Evolutionary conservation across 2,888 invertebrate genomes (phyloP), one percentile per base, ranked within the genome.

Genomic region (Megamerina dolium): DNA sequence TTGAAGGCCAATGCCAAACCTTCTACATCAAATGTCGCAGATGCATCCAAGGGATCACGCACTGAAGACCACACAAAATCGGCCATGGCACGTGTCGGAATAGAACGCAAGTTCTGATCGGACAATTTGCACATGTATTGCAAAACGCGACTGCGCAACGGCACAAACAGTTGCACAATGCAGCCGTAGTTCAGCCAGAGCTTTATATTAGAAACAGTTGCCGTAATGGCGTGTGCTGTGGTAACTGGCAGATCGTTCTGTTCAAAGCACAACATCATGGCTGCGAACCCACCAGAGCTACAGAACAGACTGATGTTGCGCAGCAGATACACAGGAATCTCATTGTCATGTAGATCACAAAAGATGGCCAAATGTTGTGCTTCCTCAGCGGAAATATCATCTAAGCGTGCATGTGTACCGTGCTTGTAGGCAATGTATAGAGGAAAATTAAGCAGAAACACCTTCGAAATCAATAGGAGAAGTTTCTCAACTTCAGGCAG

Each of bases 1-100:
- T 95, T 95, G 69, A 92, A 93, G n/a, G 94, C 94, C 51, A 94
- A 73, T 46, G 89, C 86, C 29, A 95, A 73, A 1, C 93, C 94
- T 64, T 94, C 93, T 2, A 80, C 78, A 61, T 93, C 93, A 91
- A 92, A 92, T n/a, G 84, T 82, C 23, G 87, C 73, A 2, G 88
- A 87, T 2, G 87, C 81, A 62, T 91, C 90, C 37, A 90, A 73
- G 1, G 93, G 92, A 73, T 94, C 93, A 63, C 93, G 92, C 32
- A 93, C 87, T 9, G 92, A 88, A 51, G 88, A 88, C 93, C 94
- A 94, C 81, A 94, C 92, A 64, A 92, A 90, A 75, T 94, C 89
- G 56, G 92, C 93, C 89, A 94, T 92, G 57, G 89, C 88, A 57
- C 92, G 85, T 27, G 89, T 90, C 29, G 88, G 87, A 19, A 87